Base-by-base conservation (phyloP, 2,888 invertebrate genomes). In the Euzophera pinguis region DNA sequence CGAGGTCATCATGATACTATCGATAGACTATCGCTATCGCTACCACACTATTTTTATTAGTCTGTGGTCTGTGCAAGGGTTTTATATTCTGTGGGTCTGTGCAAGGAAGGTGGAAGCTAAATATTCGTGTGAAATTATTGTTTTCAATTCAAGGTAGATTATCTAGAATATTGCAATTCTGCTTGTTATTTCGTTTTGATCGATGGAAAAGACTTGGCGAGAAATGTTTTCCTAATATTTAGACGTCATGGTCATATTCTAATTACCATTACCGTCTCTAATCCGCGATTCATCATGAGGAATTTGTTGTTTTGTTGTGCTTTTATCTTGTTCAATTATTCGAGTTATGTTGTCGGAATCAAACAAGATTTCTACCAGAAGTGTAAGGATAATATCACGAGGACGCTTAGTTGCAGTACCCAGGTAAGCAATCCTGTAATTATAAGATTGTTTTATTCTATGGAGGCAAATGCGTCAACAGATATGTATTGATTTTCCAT, bases 331-430 rank as follows among this genome's bases (percentile, higher is more conserved):
- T 53, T 74, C 63, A 73, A 63, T 69, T 64, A 73, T 57, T 54
- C 74, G 27, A 68, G 80, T 50, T 68, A 69, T 75, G 79, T 71
- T 59, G 64, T 63, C 65, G 77, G 75, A 53, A 61, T 64, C 12
- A 60, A 53, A 14, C 63, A 65, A 54, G 53, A 53, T 39, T 57
- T 59, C 43, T 72, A 71, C 53, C 70, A 73, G 53, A 59, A 87
- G 54, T 84, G 83, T 61, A 75, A 73, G 45, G 81, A 81, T 49
- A 75, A 71, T 43, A 77, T 73, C 1, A 69, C 74, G 55, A 67
- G 69, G 57, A 67, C 71, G 13, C 71, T 81, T 13, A 85, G 81
- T 64, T 89, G 89, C 62, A 78, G 79, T 47, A 82, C 78, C 13
- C 83, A 86, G 83, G 89, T 88, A 72, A 60, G 62, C 49, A 42